These are phyloP conservation scores for Wasmannia auropunctata DNA, from an alignment of 1,140 invertebrate genomes.

Conservation along the genomic window DNA sequence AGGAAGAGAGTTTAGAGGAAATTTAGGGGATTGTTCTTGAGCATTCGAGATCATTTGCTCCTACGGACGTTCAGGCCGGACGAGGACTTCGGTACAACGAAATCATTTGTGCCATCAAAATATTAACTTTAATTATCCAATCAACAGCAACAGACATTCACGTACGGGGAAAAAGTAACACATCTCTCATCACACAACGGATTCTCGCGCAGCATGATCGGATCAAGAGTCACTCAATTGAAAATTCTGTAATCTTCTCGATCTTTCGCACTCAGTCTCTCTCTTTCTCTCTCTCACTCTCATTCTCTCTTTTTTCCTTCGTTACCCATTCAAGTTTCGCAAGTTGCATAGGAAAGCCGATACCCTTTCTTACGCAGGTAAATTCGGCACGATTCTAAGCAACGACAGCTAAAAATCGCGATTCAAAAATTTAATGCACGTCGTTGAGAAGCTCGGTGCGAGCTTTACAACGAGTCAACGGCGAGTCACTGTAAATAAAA, in stretches of 20 bases:
- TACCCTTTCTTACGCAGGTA: slow-evolving; percentile 4
- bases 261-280: slow-evolving; percentile 52
- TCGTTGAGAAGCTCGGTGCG: slow-evolving; percentile 60
- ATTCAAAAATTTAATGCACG: slow-evolving; percentile 43
- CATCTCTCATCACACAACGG: slow-evolving; percentile 62
- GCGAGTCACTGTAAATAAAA: slow-evolving; percentile 34
- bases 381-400: slow-evolving; percentile 27
- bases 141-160: slow-evolving; percentile 79
- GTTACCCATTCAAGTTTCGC: slow-evolving; percentile 32
- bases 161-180: slow-evolving; percentile 75
- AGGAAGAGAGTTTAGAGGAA: background rate
- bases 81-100: slow-evolving; percentile 76
- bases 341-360: slow-evolving; percentile 46
- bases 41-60: slow-evolving; percentile 46
- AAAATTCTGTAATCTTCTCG: slow-evolving; percentile 45
- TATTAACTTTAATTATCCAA: slow-evolving; percentile 78
- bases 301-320: background rate
- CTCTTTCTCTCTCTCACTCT: slow-evolving; percentile 34
- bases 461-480: slow-evolving; percentile 62
- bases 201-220: slow-evolving; percentile 70
- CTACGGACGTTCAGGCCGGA: slow-evolving; percentile 71
- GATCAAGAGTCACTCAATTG: slow-evolving; percentile 61
- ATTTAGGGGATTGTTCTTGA: slow-evolving; percentile 9
- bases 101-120: slow-evolving; percentile 79
- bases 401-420: slow-evolving; percentile 31